Conservation (phyloP, 2,888 invertebrate genomes). For the Hemaris fuciformis region DNA sequence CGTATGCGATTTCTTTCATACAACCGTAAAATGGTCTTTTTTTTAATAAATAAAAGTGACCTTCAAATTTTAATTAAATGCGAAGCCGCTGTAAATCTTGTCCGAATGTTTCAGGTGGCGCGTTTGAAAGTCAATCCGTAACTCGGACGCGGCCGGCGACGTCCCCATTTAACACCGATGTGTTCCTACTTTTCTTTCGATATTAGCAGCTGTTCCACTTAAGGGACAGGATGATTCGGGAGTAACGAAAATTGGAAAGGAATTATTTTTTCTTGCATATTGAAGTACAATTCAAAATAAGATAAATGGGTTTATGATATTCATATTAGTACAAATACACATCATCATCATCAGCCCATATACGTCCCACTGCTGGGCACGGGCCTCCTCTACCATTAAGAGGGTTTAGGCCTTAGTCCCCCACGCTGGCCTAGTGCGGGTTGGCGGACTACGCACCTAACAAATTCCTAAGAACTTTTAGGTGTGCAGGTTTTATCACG, state of each 20-base stretch:
- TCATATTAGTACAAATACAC: too few relatives aligned
- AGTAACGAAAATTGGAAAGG: neutral
- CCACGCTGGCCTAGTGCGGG: too few relatives aligned
- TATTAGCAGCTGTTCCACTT: slow-evolving; percentile 47
- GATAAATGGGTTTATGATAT: too few relatives aligned
- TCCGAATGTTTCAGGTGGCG: slow-evolving; percentile 24
- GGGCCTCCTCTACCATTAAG: too few relatives aligned
- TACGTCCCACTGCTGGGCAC: too few relatives aligned
- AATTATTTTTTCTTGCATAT: neutral
- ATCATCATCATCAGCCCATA: too few relatives aligned
- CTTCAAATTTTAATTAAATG: neutral
- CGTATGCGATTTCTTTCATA: neutral
- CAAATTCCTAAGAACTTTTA: too few relatives aligned
- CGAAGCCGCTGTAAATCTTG: neutral
- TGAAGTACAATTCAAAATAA: too few relatives aligned
- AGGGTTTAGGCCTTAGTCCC: too few relatives aligned
- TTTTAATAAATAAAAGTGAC: neutral
- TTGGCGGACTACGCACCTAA: too few relatives aligned
- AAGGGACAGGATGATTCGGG: slow-evolving; percentile 33
- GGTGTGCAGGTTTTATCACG: too few relatives aligned
- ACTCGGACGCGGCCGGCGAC: slow-evolving; percentile 34
- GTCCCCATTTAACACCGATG: slow-evolving; percentile 50
- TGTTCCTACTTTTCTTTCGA: slow-evolving; percentile 52
- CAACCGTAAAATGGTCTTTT: neutral
- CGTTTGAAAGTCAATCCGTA: slow-evolving; percentile 32